A percentile compares a stretch with the other conserved stretches of the same genome.
Conservation (phyloP, 1,140 invertebrate genomes). For the Lineus longissimus region DNA sequence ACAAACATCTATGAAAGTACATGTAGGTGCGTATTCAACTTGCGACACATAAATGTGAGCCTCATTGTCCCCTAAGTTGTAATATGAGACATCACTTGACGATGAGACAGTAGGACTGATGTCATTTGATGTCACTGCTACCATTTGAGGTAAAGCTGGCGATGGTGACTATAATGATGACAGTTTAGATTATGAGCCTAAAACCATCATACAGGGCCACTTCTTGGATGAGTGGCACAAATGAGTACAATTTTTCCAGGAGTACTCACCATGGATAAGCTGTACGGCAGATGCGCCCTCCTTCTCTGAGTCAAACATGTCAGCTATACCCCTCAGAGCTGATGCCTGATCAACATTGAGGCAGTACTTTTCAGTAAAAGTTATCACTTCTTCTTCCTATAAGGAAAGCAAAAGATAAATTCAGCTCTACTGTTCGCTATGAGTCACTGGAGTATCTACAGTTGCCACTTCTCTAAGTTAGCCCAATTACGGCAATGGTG, state of each 20-base stretch:
- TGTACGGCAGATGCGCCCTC: conserved; percentile 20
- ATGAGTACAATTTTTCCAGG: neutral
- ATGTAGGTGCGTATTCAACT: neutral
- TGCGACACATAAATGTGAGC: neutral
- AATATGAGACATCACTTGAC: no score
- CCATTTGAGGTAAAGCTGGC: no score
- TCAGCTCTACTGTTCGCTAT: neutral
- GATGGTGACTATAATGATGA: no score
- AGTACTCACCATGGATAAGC: conserved; percentile 37
- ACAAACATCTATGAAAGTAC: conserved; percentile 1
- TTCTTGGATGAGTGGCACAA: neutral
- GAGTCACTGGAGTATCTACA: no score
- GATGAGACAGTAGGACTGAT: no score
- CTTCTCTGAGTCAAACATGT: conserved; percentile 26
- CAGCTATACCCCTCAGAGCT: conserved; percentile 30
- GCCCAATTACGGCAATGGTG: no score
- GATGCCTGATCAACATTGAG: conserved; percentile 36
- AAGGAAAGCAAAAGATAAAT: conserved; percentile 1
- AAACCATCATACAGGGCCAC: no score
- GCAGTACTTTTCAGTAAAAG: conserved; percentile 27
- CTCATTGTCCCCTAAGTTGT: neutral
- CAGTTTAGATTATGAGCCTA: no score
- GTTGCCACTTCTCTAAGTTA: no score
- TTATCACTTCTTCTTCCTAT: conserved; percentile 26
- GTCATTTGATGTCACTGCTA: no score